Conservation (phyloP, 1,140 invertebrate genomes). For the Whitmania pigra region DNA sequence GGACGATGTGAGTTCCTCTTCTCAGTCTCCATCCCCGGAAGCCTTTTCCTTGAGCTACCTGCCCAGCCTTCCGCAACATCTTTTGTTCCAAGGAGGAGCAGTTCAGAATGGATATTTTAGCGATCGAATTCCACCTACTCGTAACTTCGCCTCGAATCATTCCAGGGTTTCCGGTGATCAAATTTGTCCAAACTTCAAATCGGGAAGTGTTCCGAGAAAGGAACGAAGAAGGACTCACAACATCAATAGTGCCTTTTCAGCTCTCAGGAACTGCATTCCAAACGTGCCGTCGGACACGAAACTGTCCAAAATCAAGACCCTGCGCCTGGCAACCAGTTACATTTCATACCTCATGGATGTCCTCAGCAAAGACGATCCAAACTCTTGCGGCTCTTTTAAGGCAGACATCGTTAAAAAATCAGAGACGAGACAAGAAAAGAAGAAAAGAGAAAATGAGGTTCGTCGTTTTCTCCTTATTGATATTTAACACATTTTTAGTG, state of each 20-base stretch:
- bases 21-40: too few species aligned
- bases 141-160: too few species aligned
- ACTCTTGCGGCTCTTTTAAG: slow-evolving; percentile 43
- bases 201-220: slow-evolving; percentile 48
- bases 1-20: too few species aligned
- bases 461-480: not conserved
- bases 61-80: too few species aligned
- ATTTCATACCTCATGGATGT: slow-evolving; percentile 47
- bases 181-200: too few species aligned
- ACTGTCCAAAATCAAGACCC: slow-evolving; percentile 52
- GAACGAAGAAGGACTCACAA: slow-evolving; percentile 75
- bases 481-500: not conserved
- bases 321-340: slow-evolving; percentile 46
- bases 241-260: slow-evolving; percentile 86
- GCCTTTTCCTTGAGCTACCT: too few species aligned
- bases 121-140: too few species aligned
- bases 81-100: too few species aligned
- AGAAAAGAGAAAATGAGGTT: slow-evolving; percentile 30
- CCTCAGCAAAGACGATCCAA: slow-evolving; percentile 44
- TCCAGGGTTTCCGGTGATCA: too few species aligned
- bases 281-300: slow-evolving; percentile 91
- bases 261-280: slow-evolving; percentile 80
- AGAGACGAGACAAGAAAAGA: slow-evolving; percentile 35
- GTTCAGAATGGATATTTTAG: too few species aligned
- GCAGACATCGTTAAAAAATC: slow-evolving; percentile 44